phyloP scores from a whole-genome alignment of 2,888 invertebrate species.

The Pyrgus malvae region DNA sequence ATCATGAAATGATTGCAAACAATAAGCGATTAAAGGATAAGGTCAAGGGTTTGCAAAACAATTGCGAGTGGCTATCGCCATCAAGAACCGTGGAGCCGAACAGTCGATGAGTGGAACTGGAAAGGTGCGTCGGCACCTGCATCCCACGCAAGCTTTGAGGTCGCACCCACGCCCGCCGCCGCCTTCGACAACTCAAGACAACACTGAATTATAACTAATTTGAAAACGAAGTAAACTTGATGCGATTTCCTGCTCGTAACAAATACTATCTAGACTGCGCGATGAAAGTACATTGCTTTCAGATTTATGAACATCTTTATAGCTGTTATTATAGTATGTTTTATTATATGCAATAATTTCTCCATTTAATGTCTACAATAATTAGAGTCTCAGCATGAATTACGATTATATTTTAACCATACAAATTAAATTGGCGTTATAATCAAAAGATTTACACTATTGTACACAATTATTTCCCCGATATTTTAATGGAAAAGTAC shows the following conservation, averaged over 20 bases:
- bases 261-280: slow-evolving; percentile 1
- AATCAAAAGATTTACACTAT: slow-evolving; percentile 28
- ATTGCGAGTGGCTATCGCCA: slow-evolving; percentile 38
- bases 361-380: not conserved
- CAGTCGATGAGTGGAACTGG: slow-evolving; percentile 59
- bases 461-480: slow-evolving; percentile 30
- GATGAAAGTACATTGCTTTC: not conserved
- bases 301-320: not conserved
- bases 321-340: not conserved
- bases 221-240: not conserved
- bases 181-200: slow-evolving; percentile 36
- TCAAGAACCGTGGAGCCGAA: slow-evolving; percentile 37
- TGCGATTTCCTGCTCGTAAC: not conserved
- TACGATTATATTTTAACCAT: too few species aligned
- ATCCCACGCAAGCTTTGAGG: slow-evolving; percentile 65
- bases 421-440: slow-evolving; percentile 30
- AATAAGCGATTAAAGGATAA: slow-evolving; percentile 11
- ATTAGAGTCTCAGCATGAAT: too few species aligned
- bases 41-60: slow-evolving; percentile 45
- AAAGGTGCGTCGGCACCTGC: slow-evolving; percentile 77
- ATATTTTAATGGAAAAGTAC: slow-evolving; percentile 31
- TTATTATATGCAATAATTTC: not conserved
- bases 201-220: slow-evolving; percentile 2
- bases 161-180: slow-evolving; percentile 62
- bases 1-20: slow-evolving; percentile 11